Conservation (phyloP, 2,888 invertebrate species). For the Scrobipalpa atriplicella region DNA sequence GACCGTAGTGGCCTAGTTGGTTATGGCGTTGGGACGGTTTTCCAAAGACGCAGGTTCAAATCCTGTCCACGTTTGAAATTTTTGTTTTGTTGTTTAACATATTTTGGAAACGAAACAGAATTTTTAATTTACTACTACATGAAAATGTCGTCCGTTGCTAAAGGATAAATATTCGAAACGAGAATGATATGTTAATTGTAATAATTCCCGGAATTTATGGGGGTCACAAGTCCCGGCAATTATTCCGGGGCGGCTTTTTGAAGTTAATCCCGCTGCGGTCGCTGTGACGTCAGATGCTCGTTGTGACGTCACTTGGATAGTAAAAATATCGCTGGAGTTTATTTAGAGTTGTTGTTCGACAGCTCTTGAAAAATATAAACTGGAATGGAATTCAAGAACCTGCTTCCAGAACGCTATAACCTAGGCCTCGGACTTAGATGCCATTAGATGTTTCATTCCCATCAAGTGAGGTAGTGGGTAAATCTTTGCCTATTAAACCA, state of each 20-base stretch:
- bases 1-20: too few species aligned
- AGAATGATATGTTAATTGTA: conserved; percentile 32
- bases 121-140: neutral
- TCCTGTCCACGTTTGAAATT: too few species aligned
- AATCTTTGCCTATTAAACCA: too few species aligned
- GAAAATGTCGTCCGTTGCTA: neutral
- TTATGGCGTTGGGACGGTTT: too few species aligned
- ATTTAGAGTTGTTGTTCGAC: neutral
- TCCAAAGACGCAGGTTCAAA: too few species aligned
- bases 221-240: conserved; percentile 27
- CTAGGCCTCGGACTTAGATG: too few species aligned
- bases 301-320: conserved; percentile 1
- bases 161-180: conserved; percentile 14
- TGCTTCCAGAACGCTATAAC: too few species aligned
- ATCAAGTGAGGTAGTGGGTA: too few species aligned
- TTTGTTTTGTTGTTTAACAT: too few species aligned
- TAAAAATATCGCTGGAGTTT: neutral
- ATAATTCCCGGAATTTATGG: conserved; percentile 29
- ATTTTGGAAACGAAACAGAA: too few species aligned
- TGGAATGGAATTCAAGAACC: too few species aligned
- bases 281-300: neutral
- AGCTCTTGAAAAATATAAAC: neutral
- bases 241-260: conserved; percentile 28
- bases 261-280: conserved; percentile 26
- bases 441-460: too few species aligned